These are phyloP conservation scores for Trinorchestia longiramus DNA, from an alignment of 1,140 invertebrate species.

Conservation along the genomic window DNA sequence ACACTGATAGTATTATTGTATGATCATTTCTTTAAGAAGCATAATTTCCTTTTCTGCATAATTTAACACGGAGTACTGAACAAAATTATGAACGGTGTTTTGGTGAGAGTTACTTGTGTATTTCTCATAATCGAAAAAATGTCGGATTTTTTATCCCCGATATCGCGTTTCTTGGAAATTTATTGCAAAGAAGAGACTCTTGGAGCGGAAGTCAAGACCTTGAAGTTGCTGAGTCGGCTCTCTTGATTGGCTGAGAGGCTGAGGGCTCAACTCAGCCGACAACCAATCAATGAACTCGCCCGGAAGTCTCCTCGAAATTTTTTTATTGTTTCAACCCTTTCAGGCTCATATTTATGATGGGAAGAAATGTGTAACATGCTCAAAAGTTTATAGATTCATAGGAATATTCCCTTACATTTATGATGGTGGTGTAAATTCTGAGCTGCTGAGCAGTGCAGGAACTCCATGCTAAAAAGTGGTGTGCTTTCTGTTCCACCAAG, in stretches of 20 bases:
- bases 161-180: neutral
- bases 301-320: neutral
- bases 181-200: neutral
- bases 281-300: neutral
- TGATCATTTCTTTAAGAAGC: too few species aligned
- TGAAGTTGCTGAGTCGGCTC: neutral
- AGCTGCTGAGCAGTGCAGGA: too few species aligned
- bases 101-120: neutral
- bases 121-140: neutral
- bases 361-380: neutral
- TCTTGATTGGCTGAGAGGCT: neutral
- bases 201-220: neutral
- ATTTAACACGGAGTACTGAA: neutral
- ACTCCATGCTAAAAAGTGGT: too few species aligned
- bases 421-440: too few species aligned
- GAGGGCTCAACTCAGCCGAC: neutral
- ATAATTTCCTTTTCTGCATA: neutral
- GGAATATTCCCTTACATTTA: too few species aligned
- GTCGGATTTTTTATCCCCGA: neutral
- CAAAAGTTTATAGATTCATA: too few species aligned
- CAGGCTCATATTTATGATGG: neutral
- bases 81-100: neutral
- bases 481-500: too few species aligned
- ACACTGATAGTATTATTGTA: too few species aligned
- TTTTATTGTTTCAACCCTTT: neutral